Evolutionary conservation across 2,888 invertebrate species (phyloP), one percentile per base, ranked within the genome.

Genomic region (Scotopteryx bipunctaria): DNA sequence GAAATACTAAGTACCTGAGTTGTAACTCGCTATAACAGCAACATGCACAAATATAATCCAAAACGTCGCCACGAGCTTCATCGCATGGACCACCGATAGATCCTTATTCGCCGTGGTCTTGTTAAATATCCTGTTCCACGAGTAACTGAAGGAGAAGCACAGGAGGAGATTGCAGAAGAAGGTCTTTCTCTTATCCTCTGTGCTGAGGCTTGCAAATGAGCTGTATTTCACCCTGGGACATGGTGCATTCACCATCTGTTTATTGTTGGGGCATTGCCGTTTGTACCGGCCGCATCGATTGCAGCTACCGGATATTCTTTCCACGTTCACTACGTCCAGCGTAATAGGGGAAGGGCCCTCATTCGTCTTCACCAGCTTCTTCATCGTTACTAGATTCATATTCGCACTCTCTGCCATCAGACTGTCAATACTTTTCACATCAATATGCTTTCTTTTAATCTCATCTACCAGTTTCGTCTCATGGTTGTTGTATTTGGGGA

Each of bases 21-120:
- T 91, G 77, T 94, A 93, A 70, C 92, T 93, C 13, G 93, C 91
- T 9, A 94, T 86, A 21, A 94, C 91, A 31, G 92, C 87, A 0
- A 93, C 91, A 63, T 94, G 93, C 3, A 93, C 86, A 49, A 92
- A 88, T 57, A 94, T 93, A 5, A 94, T 91, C 92, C 94, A 93
- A 35, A 93, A 82, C 55, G 94, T 92, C 33, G 93, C 92, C 2
- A 93, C 67, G 9, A 94, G 91, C 69, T 93, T 92, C 55, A 94
- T 70, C 0, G 92, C 91, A 63, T 94, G 94, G 33, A 94, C 90
- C 5, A 91, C 73, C 1, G 91, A 81, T 45, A 92, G 61, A 37
- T 92, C 91, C 53, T 91, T 91, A 46, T 83, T 86, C 5, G 91
- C 90, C 59, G 82, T 83, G 19, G 83, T 86, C 5, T 82, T 86